Evolutionary conservation across 2,888 invertebrate genomes (phyloP).

Genomic region (Lepidochitona cinerea): DNA sequence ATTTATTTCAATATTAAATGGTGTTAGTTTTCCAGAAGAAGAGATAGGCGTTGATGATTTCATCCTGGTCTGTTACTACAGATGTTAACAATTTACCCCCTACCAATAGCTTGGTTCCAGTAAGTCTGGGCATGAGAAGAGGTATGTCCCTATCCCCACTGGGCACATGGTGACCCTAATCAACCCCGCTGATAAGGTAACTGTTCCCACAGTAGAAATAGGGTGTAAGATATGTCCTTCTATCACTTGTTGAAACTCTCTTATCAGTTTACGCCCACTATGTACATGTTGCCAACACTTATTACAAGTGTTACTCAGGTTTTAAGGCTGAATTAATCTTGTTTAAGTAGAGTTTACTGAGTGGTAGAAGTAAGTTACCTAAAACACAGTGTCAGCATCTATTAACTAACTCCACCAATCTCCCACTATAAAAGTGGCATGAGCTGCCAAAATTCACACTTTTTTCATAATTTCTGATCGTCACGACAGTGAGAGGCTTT

Average conservation of each 20-base stretch:
- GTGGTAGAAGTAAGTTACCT: too few species aligned
- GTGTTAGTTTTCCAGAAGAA: too few species aligned
- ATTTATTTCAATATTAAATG: too few species aligned
- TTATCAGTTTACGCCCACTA: too few species aligned
- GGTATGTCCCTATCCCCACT: background rate
- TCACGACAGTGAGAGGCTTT: too few species aligned
- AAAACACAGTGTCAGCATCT: too few species aligned
- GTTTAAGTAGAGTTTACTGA: background rate
- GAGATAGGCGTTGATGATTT: background rate
- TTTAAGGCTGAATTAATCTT: background rate
- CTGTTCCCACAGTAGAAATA: background rate
- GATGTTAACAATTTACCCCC: background rate
- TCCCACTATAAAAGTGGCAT: too few species aligned
- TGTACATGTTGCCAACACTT: background rate
- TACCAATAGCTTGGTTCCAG: background rate
- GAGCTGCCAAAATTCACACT: too few species aligned
- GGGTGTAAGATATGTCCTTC: too few species aligned
- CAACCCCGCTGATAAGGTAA: background rate
- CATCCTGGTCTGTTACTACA: background rate
- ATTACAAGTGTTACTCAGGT: background rate
- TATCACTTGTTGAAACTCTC: too few species aligned
- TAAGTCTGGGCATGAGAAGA: background rate
- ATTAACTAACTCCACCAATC: too few species aligned
- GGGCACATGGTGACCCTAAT: background rate
- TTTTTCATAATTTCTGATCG: too few species aligned